Evolutionary conservation across 2,888 invertebrate species (phyloP), one percentile per base, ranked within the genome.

Genomic region (Ophioninae sp.): DNA sequence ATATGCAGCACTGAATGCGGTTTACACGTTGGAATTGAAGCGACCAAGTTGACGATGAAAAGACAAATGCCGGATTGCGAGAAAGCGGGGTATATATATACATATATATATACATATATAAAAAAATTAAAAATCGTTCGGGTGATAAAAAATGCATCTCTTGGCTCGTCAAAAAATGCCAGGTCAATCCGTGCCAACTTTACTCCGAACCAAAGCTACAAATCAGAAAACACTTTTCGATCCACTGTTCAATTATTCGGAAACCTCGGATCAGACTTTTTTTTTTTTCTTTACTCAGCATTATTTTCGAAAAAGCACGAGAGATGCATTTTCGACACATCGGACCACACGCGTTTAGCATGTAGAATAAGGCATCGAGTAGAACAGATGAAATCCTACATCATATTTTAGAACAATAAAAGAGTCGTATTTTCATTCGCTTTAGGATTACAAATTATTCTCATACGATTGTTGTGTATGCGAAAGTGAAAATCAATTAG

Each of bases 21-120:
- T 81, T 86, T 81, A 82, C 85, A 81, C 82, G 81, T 84, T 85
- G 75, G 73, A 85, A 84, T 84, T 78, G 59, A 22, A 30, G 61
- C 39, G 71, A 79, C 79, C 83, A 81, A 81, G 67, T 79, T 83
- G 82, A 76, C 78, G 79, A 74, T 76, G 73, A 81, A 79, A 64
- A 23, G 75, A 80, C 30, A 77, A 63, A 80, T 61, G 77, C 80
- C 75, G 84, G 84, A 81, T 81, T 72, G 71, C 67, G 78, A 81
- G 63, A 84, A 71, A 81, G 67, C 81, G 81, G 74, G 78, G 71
- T 81, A 75, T 59, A 73, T 58, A 68, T 74, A 69, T 58, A 69
- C 51, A 79, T 67, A 74, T 51, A 81, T 51, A 71, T 17, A 69
- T 41, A 73, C n/a, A 58, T 17, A 37, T 58, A 71, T 37, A 39